Base-by-base conservation (phyloP, 1,140 invertebrate genomes). In the Drusus annulatus region DNA sequence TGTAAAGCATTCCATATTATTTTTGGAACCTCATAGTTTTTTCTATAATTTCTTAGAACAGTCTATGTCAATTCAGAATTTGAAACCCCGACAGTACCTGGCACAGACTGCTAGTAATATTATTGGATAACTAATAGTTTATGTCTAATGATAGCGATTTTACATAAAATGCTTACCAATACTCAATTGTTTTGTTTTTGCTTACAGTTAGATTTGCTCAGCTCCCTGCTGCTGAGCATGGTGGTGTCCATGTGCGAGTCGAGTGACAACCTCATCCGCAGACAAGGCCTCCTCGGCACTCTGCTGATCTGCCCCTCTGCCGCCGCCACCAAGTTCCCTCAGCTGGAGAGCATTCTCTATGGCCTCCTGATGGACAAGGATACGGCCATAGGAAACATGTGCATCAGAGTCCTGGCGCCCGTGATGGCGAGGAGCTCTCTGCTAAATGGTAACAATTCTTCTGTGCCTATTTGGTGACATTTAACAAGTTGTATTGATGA, bases 231-330 rank as follows among this genome's bases (percentile, higher is more conserved):
- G 13, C 86, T 90, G 3, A 90, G 89, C 75, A 84, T 90, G 52
- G 87, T 89, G 0, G 76, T 87, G 13, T 82, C 89, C 2, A 90
- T 90, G 89, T 89, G 88, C 6, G 89, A 90, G 58, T 89, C 88
- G 0, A 87, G 85, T 80, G 89, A 90, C 77, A 63, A 81, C 5
- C 86, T 88, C 28, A 86, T 90, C 28, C 82, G 88, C 31, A 83
- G 84, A 58, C 82, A 89, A 17, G 89, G 88, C 0, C 81, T 90
- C 1, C 87, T 87, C 52, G 80, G 88, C 0, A 87, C 88, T 0
- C 86, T 87, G 68, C 81, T 90, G 0, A 86, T 89, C 31, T 88
- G 86, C 74, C 87, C 89, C 0, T 78, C 89, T 0, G 87, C 88
- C 0, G 86, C 88, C 54, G 86, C 87, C 58, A 87, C 87, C 52